Percentiles rank a stretch among this genome's conserved stretches.
Conservation (phyloP, 2,888 invertebrate species). For the Caenorhabditis sp. region DNA sequence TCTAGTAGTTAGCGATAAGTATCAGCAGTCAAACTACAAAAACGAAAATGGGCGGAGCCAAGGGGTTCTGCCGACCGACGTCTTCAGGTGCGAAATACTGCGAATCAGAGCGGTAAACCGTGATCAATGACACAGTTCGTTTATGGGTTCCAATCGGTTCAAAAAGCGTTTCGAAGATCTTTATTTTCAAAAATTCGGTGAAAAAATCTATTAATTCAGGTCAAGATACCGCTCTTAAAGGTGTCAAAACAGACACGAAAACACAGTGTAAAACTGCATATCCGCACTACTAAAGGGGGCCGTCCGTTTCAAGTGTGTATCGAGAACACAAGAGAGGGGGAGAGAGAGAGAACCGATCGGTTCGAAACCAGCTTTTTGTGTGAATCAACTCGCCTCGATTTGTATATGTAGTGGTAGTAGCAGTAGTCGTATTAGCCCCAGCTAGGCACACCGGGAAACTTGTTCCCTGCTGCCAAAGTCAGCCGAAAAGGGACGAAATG, state of each 20-base stretch:
- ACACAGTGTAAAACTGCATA: neutral
- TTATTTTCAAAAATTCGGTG: no score
- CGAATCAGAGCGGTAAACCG: slow-evolving; percentile 43
- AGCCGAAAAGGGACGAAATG: neutral
- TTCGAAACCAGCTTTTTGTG: slow-evolving; percentile 37
- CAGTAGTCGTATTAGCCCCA: slow-evolving; percentile 4
- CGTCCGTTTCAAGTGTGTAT: slow-evolving; percentile 9
- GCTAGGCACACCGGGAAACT: slow-evolving; percentile 5
- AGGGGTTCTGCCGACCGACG: slow-evolving; percentile 7
- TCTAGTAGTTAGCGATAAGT: no score
- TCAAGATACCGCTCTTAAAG: neutral
- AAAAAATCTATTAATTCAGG: neutral
- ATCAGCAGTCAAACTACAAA: neutral
- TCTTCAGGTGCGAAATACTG: slow-evolving; percentile 4
- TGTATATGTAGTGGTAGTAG: slow-evolving; percentile 8
- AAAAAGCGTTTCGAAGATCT: no score
- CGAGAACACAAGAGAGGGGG: slow-evolving; percentile 10
- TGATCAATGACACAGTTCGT: slow-evolving; percentile 2
- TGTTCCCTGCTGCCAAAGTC: slow-evolving; percentile 22
- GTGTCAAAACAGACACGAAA: neutral
- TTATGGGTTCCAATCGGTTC: neutral
- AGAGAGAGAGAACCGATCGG: no score
- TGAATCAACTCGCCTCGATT: slow-evolving; percentile 21
- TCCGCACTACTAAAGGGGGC: neutral
- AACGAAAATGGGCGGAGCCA: neutral